Evolutionary conservation across 2,888 invertebrate species (phyloP).

Genomic region (Cyaniris semiargus): DNA sequence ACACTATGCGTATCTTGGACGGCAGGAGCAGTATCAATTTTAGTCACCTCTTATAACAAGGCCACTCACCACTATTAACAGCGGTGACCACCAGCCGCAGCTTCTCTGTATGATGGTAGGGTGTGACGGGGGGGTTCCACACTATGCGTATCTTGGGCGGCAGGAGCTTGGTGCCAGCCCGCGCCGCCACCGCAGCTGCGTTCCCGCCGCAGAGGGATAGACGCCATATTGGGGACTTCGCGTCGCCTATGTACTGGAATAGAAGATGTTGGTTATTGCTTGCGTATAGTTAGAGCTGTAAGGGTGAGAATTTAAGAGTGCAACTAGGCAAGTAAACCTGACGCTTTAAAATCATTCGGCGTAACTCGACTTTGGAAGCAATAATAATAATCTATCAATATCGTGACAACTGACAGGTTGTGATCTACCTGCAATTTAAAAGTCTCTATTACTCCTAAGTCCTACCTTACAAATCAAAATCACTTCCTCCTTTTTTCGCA

Average conservation of each 20-base stretch:
- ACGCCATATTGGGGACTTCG: conserved; percentile 76
- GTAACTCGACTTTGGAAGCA: too few species aligned
- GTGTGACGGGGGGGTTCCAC: conserved; percentile 75
- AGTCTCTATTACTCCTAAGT: too few species aligned
- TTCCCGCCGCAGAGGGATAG: conserved; percentile 79
- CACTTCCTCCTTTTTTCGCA: too few species aligned
- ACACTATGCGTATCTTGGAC: conserved; percentile 78
- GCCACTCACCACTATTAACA: conserved; percentile 68
- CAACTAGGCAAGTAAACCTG: too few species aligned
- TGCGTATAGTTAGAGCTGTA: too few species aligned
- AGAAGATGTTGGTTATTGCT: conserved; percentile 11
- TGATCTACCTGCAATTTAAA: too few species aligned
- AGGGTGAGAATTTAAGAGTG: too few species aligned
- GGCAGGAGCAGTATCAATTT: conserved; percentile 60
- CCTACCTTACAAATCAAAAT: too few species aligned
- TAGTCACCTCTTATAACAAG: not conserved
- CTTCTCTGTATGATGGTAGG: conserved; percentile 72
- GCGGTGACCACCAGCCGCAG: conserved; percentile 71
- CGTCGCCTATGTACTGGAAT: conserved; percentile 66
- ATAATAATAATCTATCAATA: too few species aligned
- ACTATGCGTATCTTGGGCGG: conserved; percentile 79
- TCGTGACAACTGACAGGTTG: too few species aligned
- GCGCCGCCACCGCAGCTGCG: conserved; percentile 75
- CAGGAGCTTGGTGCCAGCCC: conserved; percentile 72
- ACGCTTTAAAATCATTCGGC: too few species aligned